Conservation (phyloP, 2,888 invertebrate genomes). For the Trichopoda pennipes region DNA sequence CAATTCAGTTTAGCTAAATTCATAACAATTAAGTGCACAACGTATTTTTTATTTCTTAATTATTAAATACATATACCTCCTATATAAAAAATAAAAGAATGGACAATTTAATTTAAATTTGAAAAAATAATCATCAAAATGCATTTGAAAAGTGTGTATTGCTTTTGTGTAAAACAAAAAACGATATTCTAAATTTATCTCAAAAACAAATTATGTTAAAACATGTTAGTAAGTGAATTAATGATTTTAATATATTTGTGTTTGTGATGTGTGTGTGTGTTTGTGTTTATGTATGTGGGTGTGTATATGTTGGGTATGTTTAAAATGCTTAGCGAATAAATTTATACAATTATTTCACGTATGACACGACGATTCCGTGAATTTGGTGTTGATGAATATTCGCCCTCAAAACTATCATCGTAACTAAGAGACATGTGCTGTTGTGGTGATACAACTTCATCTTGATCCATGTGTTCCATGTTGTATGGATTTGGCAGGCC, state of each 20-base stretch:
- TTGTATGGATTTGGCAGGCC: constrained; percentile 94
- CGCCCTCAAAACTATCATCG: constrained; percentile 96
- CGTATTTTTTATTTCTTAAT: constrained; percentile 23
- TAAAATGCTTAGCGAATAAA: constrained; percentile 44
- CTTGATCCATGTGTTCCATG: constrained; percentile 90
- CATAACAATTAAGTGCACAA: constrained; percentile 65
- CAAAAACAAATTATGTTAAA: constrained; percentile 10
- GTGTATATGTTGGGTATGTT: constrained; percentile 31
- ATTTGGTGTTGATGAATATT: constrained; percentile 96
- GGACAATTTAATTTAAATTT: background rate
- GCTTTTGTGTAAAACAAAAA: constrained; percentile 20
- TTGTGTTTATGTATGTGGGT: constrained; percentile 17
- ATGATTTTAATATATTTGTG: constrained; percentile 8
- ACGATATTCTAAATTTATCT: background rate
- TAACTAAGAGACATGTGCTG: constrained; percentile 94
- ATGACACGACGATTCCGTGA: constrained; percentile 95
- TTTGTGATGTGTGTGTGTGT: constrained; percentile 34
- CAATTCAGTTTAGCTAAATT: constrained; percentile 62
- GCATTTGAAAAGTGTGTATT: background rate
- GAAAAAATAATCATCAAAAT: constrained; percentile 12
- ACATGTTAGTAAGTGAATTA: constrained; percentile 25
- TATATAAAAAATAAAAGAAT: constrained; percentile 28
- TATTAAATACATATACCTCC: background rate
- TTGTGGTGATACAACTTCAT: constrained; percentile 84
- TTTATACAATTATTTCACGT: constrained; percentile 93